Base-by-base conservation (phyloP, 2,888 invertebrate genomes). In the Chirona hameri region DNA sequence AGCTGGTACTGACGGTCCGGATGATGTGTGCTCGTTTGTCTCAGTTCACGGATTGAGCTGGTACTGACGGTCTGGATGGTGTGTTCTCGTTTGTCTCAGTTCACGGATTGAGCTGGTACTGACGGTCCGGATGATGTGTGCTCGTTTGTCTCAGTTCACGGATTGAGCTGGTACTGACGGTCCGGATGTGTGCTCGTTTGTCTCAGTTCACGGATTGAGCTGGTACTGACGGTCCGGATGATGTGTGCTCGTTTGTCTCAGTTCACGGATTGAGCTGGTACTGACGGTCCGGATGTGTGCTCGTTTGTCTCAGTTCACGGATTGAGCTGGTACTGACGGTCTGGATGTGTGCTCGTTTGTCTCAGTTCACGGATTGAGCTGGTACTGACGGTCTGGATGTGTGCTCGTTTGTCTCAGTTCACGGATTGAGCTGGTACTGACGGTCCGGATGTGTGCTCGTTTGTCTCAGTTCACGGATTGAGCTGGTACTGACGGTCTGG, bases 391-490 rank as follows among this genome's bases (percentile, higher is more conserved):
- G 24, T 60, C 60, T 24, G 7, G 60, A 24, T 60, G 60, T 60
- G 18, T 60, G 60, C 24, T 24, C 60, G 24, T 24, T 21, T 4
- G n/a, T 9, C n/a, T 84, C 91, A 93, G 87, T 92, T 93, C 48
- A 94, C 95, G 85, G 96, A 96, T 60, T 24, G 24, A 39, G 39
- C 39, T 24, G 60, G 9, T 0, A 21, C 21, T 24, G 21, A 18
- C 60, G 60, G 24, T 60, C 60, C 9, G 7, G 60, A 24, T 60
- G 60, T 60, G 18, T 60, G 60, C 24, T 24, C 60, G 24, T 24
- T 21, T 4, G n/a, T 9, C n/a, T 84, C 91, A 93, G 87, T 92
- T 93, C 48, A 94, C 95, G 85, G 96, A 96, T 60, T 24, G 24
- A 39, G 39, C 39, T 24, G 60, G 9, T 0, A 21, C 21, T 24